phyloP scores from a whole-genome alignment of 2,888 invertebrate species.

The Odiellus spinosus region DNA sequence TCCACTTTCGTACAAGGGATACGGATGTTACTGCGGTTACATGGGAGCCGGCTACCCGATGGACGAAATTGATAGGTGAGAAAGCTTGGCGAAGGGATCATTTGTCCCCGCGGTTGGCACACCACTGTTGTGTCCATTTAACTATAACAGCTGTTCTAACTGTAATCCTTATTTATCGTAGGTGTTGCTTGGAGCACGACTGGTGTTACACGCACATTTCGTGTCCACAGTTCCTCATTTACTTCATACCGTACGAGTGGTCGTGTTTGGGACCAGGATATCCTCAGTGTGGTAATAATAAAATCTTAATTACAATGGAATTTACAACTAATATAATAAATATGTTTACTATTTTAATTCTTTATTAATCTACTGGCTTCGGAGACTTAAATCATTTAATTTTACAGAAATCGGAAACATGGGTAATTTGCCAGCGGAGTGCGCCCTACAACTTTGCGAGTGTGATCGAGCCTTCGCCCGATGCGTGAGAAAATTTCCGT shows the following conservation, averaged over 20 bases:
- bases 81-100: conserved; percentile 3
- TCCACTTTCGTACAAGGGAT: conserved; percentile 57
- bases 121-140: too few species aligned
- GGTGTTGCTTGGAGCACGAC: conserved; percentile 72
- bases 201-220: conserved; percentile 63
- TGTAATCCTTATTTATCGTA: conserved; percentile 26
- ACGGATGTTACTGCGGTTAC: conserved; percentile 80
- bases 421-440: not conserved
- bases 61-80: conserved; percentile 62
- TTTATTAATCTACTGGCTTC: too few species aligned
- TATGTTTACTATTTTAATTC: too few species aligned
- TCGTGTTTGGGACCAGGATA: conserved; percentile 53
- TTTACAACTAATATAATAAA: too few species aligned
- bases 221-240: conserved; percentile 62
- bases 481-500: conserved; percentile 56
- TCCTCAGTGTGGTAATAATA: conserved; percentile 51
- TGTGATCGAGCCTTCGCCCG: conserved; percentile 63
- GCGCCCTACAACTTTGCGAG: conserved; percentile 55
- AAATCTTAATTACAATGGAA: too few species aligned
- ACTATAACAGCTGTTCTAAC: too few species aligned
- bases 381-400: too few species aligned
- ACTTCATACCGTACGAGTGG: conserved; percentile 77
- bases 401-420: too few species aligned
- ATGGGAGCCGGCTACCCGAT: conserved; percentile 59
- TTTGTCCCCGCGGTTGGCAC: too few species aligned